Evolutionary conservation across 2,113 vertebrate species (phyloP).

Genomic region (Sebastes schlegelii): DNA sequence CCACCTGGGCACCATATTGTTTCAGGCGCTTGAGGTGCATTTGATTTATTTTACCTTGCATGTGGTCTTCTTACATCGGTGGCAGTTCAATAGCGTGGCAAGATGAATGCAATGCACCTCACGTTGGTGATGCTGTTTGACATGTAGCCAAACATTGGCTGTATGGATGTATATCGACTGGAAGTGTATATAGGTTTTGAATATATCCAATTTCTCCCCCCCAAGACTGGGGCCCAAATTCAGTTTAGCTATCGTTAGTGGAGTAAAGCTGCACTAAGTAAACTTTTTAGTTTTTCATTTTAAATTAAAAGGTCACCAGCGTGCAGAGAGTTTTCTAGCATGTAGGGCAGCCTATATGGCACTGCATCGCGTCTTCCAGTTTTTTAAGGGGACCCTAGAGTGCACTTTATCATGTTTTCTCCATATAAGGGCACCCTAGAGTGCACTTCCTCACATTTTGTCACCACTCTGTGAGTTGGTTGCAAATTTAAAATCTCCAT

Average conservation of each 20-base stretch:
- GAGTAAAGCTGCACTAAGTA: no score
- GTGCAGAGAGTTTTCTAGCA: no score
- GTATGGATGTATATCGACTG: neutral
- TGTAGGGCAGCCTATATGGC: no score
- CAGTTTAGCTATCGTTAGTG: neutral
- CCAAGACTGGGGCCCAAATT: neutral
- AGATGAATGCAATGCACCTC: neutral
- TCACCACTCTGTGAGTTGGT: neutral
- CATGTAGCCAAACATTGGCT: neutral
- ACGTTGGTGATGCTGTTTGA: conserved; percentile 1
- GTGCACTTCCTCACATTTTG: no score
- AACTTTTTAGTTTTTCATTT: no score
- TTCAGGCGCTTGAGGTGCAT: conserved; percentile 64
- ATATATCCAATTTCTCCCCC: no score
- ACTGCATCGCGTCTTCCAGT: no score
- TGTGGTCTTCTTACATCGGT: conserved; percentile 44
- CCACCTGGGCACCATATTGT: conserved; percentile 72
- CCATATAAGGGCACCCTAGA: no score
- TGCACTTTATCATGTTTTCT: no score
- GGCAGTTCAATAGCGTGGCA: conserved; percentile 22
- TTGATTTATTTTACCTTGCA: conserved; percentile 72
- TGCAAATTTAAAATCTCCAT: no score
- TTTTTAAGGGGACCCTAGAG: no score
- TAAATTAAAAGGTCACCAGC: no score
- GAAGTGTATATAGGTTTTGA: neutral